A percentile compares a stretch with the other conserved stretches of the same genome.
Conservation (phyloP, 2,888 invertebrate genomes). For the Oscheius sp. region DNA sequence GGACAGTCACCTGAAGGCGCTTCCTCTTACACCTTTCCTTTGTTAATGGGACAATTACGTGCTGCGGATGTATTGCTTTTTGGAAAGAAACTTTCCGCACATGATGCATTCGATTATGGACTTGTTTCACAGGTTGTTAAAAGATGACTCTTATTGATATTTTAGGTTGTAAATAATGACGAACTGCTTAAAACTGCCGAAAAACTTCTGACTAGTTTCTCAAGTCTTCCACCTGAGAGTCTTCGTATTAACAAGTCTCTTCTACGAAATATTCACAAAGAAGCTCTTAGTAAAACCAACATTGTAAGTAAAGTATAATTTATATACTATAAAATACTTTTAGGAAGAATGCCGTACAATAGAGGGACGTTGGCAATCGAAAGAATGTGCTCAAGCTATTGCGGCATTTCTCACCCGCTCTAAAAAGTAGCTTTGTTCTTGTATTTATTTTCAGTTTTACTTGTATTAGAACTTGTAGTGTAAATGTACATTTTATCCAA, state of each 20-base stretch:
- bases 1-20: conserved; percentile 90
- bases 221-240: conserved; percentile 72
- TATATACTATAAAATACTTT: conserved; percentile 2
- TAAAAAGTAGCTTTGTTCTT: conserved; percentile 42
- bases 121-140: conserved; percentile 80
- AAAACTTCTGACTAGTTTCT: conserved; percentile 42
- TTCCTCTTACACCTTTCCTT: conserved; percentile 85
- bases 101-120: conserved; percentile 82
- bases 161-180: conserved; percentile 77
- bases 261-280: conserved; percentile 76
- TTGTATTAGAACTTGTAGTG: not conserved
- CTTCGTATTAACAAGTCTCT: conserved; percentile 80
- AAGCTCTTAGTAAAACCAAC: conserved; percentile 72
- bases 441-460: conserved; percentile 23
- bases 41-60: conserved; percentile 83
- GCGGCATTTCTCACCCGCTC: conserved; percentile 73
- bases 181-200: conserved; percentile 44
- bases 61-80: conserved; percentile 76
- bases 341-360: conserved; percentile 78
- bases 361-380: conserved; percentile 77
- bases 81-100: conserved; percentile 81
- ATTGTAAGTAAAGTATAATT: conserved; percentile 42
- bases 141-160: not conserved
- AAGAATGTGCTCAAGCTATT: conserved; percentile 79
- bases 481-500: conserved; percentile 30